Conservation (phyloP, 2,888 invertebrate genomes). For the Latheticus oryzae region DNA sequence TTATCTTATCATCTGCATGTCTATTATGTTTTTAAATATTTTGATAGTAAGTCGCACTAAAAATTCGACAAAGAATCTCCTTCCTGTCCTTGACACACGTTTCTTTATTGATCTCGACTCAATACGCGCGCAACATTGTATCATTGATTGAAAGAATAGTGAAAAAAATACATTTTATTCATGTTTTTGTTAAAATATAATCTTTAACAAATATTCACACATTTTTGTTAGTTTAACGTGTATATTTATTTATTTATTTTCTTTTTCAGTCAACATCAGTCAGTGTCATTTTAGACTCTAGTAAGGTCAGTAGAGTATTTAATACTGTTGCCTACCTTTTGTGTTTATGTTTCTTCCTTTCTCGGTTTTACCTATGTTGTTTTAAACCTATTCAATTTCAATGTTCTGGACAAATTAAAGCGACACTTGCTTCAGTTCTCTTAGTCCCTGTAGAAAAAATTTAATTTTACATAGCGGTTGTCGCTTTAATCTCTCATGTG, state of each 20-base stretch:
- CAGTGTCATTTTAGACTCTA: slow-evolving; percentile 60
- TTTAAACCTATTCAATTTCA: slow-evolving; percentile 31
- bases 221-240: slow-evolving; percentile 1
- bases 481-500: slow-evolving; percentile 12
- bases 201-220: too few relatives aligned
- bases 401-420: slow-evolving; percentile 14
- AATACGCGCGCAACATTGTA: slow-evolving; percentile 18
- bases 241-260: slow-evolving; percentile 46
- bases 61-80: slow-evolving; percentile 13
- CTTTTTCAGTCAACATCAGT: slow-evolving; percentile 60
- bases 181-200: too few relatives aligned
- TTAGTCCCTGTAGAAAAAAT: too few relatives aligned
- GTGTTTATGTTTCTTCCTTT: slow-evolving; percentile 33
- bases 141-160: not conserved
- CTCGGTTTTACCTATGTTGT: slow-evolving; percentile 24
- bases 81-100: slow-evolving; percentile 30
- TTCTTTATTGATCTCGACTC: slow-evolving; percentile 33
- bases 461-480: not conserved
- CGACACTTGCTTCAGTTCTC: slow-evolving; percentile 3
- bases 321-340: slow-evolving; percentile 57
- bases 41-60: too few relatives aligned
- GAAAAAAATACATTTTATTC: too few relatives aligned
- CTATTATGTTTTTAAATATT: slow-evolving; percentile 11
- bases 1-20: slow-evolving; percentile 26
- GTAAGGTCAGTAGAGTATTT: slow-evolving; percentile 60